These are phyloP conservation scores for Polyploca ridens DNA, from an alignment of 2,888 invertebrate species.

Conservation along the genomic window DNA sequence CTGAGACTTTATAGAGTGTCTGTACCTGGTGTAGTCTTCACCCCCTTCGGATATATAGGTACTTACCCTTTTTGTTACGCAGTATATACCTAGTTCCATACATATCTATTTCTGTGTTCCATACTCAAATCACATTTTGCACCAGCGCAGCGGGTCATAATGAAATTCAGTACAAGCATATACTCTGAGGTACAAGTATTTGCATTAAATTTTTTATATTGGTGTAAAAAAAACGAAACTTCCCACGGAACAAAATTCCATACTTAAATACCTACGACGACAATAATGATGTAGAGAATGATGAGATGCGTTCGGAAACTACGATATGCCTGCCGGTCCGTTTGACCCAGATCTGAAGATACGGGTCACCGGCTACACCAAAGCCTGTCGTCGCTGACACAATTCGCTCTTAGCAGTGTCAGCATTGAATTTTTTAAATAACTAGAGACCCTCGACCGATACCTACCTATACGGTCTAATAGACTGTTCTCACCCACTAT, in stretches of 20 bases:
- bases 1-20: no score
- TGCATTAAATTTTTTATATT: no score
- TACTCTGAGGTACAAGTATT: no score
- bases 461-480: not conserved
- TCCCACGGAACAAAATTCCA: not conserved
- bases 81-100: no score
- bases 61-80: no score
- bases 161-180: no score
- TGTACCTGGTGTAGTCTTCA: no score
- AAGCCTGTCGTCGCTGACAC: conserved; percentile 49
- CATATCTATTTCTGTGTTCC: no score
- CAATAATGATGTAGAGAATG: not conserved
- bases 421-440: conserved; percentile 57
- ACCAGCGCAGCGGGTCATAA: no score
- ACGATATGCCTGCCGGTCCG: conserved; percentile 59
- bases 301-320: conserved; percentile 18
- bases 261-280: not conserved
- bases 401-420: conserved; percentile 54
- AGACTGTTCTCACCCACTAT: no score
- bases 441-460: not conserved
- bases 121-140: no score
- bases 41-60: no score
- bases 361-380: conserved; percentile 64
- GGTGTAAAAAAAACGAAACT: not conserved
- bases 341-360: conserved; percentile 73